Evolutionary conservation across 2,797 vertebrate genomes (phyloP), one percentile per base, ranked within the genome.

Genomic region (Protosalanx chinensis): DNA sequence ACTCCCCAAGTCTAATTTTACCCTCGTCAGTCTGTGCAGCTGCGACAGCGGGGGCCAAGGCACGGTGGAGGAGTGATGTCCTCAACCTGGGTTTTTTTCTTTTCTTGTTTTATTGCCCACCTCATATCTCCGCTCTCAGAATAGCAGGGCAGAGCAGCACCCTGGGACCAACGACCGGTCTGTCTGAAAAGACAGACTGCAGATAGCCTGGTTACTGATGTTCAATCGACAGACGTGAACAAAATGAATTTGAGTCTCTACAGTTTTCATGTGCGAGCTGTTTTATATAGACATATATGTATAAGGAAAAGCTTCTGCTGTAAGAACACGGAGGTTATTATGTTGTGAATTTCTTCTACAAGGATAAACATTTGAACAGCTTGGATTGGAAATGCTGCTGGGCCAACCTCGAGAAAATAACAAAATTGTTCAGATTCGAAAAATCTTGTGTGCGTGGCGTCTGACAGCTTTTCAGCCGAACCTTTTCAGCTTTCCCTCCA

Each of bases 1-100:
- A 71, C 41, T 63, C 59, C 61, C 61, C 77, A 61, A 64, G 76
- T 79, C 78, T 69, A 81, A 76, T 83, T 67, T 70, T 74, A 73
- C 49, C 66, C 61, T 49, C 13, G 8, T 78, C 64, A 71, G 30
- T 7, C 30, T 4, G 61, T 16, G 32, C 32, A 20, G 53, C 71
- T 56, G 46, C 66, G 58, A 75, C 64, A 74, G 73, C 71, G 58
- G 71, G 27, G 71, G 68, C 76, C 68, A 70, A 67, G 56, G n/a
- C 32, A 18, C 35, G 69, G 41, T 3, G 53, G 69, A 78, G 75
- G 80, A 29, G 61, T 33, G 60, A 53, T 56, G 65, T 63, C 49
- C 69, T 62, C 64, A 57, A 46, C 70, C 71, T 60, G 23, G 8
- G 65, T 77, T 13, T 82, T 73, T 27, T 27, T n/a, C n/a, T 27